phyloP scores from a whole-genome alignment of 2,113 vertebrate genomes.

The Plestiodon gilberti region DNA sequence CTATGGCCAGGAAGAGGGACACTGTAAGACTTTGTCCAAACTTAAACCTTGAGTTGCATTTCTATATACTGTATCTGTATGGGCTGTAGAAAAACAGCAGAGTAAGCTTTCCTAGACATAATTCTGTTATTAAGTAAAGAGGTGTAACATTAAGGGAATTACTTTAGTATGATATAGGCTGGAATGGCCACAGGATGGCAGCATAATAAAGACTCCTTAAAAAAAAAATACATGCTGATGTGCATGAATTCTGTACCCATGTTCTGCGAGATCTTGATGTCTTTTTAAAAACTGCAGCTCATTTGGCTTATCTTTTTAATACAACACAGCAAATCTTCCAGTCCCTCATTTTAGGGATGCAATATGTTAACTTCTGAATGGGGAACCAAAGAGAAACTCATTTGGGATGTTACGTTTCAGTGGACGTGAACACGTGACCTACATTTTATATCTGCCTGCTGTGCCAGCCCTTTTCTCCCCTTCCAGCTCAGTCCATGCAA shows the following conservation, averaged over 20 bases:
- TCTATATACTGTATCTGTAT: neutral
- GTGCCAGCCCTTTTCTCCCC: neutral
- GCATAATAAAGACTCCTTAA: constrained; percentile 19
- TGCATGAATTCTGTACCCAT: neutral
- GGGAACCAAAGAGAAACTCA: neutral
- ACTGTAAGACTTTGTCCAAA: neutral
- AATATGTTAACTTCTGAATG: neutral
- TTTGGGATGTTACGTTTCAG: neutral
- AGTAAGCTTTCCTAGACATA: neutral
- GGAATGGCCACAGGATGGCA: constrained; percentile 58
- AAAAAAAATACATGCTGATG: rapidly evolving
- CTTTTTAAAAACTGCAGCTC: neutral
- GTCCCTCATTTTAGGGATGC: neutral
- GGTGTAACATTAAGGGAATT: neutral
- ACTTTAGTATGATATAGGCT: neutral
- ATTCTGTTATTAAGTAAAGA: neutral
- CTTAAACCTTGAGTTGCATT: neutral
- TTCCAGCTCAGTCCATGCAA: neutral
- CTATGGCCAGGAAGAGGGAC: neutral
- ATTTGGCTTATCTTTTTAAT: neutral
- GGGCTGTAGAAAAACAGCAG: neutral
- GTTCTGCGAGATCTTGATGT: neutral
- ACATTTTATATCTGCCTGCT: neutral
- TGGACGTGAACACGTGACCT: neutral
- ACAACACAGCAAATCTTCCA: neutral